Evolutionary conservation across 2,888 invertebrate genomes (phyloP), one percentile per base, ranked within the genome.

Genomic region (Orthonychiurus folsomi): DNA sequence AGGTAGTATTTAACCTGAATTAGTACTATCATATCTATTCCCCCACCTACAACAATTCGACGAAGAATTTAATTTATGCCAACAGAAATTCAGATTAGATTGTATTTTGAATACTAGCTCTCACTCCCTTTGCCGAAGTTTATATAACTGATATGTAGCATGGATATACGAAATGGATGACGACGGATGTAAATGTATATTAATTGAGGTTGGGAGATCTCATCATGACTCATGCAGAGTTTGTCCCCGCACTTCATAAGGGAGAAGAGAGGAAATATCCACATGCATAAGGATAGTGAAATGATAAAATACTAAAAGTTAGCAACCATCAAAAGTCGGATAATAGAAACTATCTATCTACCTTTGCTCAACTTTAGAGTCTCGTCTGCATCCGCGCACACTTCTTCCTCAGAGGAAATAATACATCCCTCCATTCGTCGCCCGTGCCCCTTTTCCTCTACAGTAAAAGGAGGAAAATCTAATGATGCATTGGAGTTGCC

Each of bases 321-420:
- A 37, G 37, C 37, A 37, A 37, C 37, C 37, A 37, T 37, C 37
- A 37, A 37, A n/a, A n/a, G n/a, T n/a, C n/a, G n/a, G n/a, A 37
- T 37, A 37, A 37, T 37, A 37, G 37, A 37, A 37, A 37, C 37
- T 37, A 37, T 37, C 37, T 37, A 9, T 37, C 37, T 15, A 37
- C 37, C 37, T 37, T 37, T 37, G 15, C 15, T 15, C 37, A 37
- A 37, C 37, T 37, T 37, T 37, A 37, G 37, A n/a, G n/a, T n/a
- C n/a, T n/a, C n/a, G n/a, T n/a, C n/a, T n/a, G n/a, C n/a, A n/a
- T n/a, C n/a, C n/a, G n/a, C n/a, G n/a, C n/a, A n/a, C n/a, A n/a
- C n/a, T n/a, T n/a, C n/a, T n/a, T n/a, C n/a, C n/a, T n/a, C n/a
- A n/a, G n/a, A n/a, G n/a, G n/a, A n/a, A n/a, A n/a, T n/a, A n/a